Evolutionary conservation across 2,888 invertebrate species (phyloP), one percentile per base, ranked within the genome.

Genomic region (Nomada goodeniana): DNA sequence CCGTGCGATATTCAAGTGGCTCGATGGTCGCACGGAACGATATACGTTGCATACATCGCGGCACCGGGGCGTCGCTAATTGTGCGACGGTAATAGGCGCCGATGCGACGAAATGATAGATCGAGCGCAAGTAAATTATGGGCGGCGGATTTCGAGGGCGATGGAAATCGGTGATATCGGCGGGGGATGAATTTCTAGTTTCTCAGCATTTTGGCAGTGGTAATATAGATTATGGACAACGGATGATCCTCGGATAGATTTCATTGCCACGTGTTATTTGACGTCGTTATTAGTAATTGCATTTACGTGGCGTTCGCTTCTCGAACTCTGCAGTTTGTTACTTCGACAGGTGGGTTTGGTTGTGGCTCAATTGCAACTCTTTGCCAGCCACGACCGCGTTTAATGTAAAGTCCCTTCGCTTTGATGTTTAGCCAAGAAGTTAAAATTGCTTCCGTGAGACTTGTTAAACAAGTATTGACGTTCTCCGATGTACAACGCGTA

Each of bases 351-450:
- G 20, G 26, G 20, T 68, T 26, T 3, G 26, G 13, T 13, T 44
- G 9, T 20, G 36, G 23, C 26, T 61, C 26, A 69, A 61, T 69
- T 29, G 42, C 53, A 60, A 29, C 53, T 18, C 52, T 53, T 53
- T 3, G 3, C 44, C 47, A 7, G 26, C 18, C 18, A 11, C 29
- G 20, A 10, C 23, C 60, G 15, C 29, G 44, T 61, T 50, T 47
- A 75, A 60, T 59, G n/a, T 68, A 69, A 60, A 61, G 61, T 11
- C 15, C n/a, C 29, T 20, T 4, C 53, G 20, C 70, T 61, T 61
- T 53, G 70, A 75, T 53, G 52, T 55, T 53, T 44, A 26, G 9
- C 20, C 53, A 44, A 13, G 52, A 52, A 61, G 52, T 75, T 75
- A 20, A 53, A 70, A 75, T 70, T 61, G 29, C 75, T 61, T 44